Percentiles rank a stretch among this genome's conserved stretches.
Conservation (phyloP, 2,888 invertebrate species). For the Calameuta idolon region DNA sequence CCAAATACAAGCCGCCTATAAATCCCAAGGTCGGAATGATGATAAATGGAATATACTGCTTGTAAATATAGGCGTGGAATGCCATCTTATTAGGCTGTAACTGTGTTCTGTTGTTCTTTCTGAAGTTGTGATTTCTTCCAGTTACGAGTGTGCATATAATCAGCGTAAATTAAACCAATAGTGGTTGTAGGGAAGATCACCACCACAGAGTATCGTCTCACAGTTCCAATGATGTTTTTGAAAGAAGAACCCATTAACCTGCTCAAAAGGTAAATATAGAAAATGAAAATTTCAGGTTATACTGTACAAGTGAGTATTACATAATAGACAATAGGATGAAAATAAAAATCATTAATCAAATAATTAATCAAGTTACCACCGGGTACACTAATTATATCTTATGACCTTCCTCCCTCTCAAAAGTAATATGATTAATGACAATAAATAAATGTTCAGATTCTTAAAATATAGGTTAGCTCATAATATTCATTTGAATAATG, state of each 20-base stretch:
- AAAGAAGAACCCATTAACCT: background rate
- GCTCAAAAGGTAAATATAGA: background rate
- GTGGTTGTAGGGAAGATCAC: constrained; percentile 76
- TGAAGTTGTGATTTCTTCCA: constrained; percentile 73
- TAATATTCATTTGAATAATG: background rate
- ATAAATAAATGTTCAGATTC: background rate
- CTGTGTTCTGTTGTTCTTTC: constrained; percentile 41
- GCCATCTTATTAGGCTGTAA: background rate
- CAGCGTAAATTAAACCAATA: constrained; percentile 74
- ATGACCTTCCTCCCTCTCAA: background rate
- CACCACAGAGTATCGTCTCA: constrained; percentile 76
- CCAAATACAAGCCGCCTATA: constrained; percentile 74
- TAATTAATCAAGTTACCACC: background rate
- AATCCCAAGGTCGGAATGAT: constrained; percentile 72
- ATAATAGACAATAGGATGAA: background rate
- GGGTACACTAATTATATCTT: background rate
- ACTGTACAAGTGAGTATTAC: background rate
- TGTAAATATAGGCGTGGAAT: background rate
- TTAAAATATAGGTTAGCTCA: background rate
- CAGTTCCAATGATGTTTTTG: constrained; percentile 54
- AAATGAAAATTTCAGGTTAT: background rate
- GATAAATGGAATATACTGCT: constrained; percentile 65
- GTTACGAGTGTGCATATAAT: constrained; percentile 78
- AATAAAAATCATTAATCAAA: background rate
- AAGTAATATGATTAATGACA: background rate